Evolutionary conservation across 2,888 invertebrate species (phyloP), one percentile per base, ranked within the genome.

Genomic region (Dichetophora obliterata): DNA sequence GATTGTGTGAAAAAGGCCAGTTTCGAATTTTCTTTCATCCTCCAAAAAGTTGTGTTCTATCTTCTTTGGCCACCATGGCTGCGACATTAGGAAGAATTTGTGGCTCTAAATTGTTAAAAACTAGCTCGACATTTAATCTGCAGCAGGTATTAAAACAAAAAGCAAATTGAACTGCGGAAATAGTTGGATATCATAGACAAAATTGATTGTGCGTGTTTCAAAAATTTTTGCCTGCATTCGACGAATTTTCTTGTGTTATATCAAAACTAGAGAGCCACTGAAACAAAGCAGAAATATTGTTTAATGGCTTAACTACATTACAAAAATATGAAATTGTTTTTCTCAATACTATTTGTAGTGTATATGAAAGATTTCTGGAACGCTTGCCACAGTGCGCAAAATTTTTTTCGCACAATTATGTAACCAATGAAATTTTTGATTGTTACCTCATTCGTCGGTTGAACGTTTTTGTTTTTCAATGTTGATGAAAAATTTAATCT

Each of bases 71-170:
- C 92, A 95, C 93, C 92, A 96, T 96, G 96, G 95, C 95, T 92
- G 95, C 95, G 91, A 93, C 93, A 90, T 93, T 95, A 90, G 94
- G 95, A 91, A 93, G 95, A 91, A 93, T 95, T 92, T 95, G 93
- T 91, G 94, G 94, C 91, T 93, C 94, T 89, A 93, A 94, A 90
- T 92, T 96, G 90, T 92, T 96, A 88, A 95, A 94, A 92, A 91
- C 93, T 85, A 92, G 91, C 90, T 92, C 92, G 90, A 91, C 91
- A 85, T 84, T 92, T 87, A 90, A 92, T 88, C 90, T 92, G 86
- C 93, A 92, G 90, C 95, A 95, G 94, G 95, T 89, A 87, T 83
- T 24, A 54, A 14, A 68, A 61, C 71, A 68, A 16, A 11, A 16
- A 75, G 31, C 11, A 50, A 71, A 52, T 65, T 31, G 54, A 54